These are phyloP conservation scores for Cromileptes altivelis DNA, from an alignment of 2,113 vertebrate species.

Conservation along the genomic window DNA sequence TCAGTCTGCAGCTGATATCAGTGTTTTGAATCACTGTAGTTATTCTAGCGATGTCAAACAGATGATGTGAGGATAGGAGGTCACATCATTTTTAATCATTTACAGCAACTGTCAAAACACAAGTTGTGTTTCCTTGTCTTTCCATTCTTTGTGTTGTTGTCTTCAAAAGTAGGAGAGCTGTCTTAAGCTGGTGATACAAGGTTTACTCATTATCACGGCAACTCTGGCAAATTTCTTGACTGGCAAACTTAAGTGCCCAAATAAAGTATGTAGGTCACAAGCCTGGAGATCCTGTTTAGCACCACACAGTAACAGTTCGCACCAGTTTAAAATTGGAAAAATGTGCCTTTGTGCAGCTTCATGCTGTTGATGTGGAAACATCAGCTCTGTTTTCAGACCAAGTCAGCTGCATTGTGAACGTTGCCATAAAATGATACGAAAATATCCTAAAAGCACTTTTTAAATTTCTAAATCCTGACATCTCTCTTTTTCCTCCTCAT, in stretches of 20 bases:
- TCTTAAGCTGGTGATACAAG: background rate
- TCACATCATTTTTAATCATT: background rate
- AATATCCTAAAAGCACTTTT: background rate
- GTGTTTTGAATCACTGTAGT: constrained; percentile 18
- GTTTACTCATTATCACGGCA: background rate
- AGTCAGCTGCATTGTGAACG: background rate
- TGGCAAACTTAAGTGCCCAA: background rate
- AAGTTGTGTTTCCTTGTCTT: background rate
- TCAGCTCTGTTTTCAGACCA: background rate
- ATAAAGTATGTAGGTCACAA: constrained; percentile 44
- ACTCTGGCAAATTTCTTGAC: background rate
- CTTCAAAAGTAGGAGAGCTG: background rate
- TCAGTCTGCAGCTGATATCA: background rate
- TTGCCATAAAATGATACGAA: background rate
- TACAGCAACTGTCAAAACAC: background rate
- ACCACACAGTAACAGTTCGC: background rate
- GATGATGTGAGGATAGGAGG: background rate
- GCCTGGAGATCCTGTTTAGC: constrained; percentile 29
- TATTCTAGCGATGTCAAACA: constrained; percentile 2
- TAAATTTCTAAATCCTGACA: background rate
- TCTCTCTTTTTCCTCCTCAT: background rate
- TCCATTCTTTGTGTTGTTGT: background rate
- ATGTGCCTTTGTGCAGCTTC: constrained; percentile 5
- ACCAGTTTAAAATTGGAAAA: constrained; percentile 15
- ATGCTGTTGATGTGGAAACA: constrained; percentile 24